Conservation (phyloP, 2,888 invertebrate species). For the Hesperia comma region DNA sequence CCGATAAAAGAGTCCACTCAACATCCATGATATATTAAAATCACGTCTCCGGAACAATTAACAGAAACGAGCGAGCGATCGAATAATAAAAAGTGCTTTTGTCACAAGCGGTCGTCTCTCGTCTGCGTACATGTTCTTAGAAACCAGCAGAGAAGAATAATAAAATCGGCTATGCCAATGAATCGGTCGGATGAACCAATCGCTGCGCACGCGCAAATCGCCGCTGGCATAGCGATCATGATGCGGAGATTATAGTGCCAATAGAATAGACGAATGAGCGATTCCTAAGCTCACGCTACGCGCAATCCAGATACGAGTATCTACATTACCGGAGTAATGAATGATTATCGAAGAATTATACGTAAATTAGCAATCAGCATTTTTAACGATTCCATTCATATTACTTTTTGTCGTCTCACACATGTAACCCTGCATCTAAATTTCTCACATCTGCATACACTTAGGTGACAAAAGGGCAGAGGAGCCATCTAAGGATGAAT, state of each 20-base stretch:
- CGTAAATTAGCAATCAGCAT: no score
- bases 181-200: conserved; percentile 64
- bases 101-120: conserved; percentile 66
- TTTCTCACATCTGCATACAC: no score
- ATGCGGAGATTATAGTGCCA: conserved; percentile 26
- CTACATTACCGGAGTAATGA: no score
- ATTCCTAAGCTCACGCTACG: conserved; percentile 28
- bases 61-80: conserved; percentile 77
- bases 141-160: conserved; percentile 46
- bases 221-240: conserved; percentile 39
- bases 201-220: conserved; percentile 51
- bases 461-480: no score
- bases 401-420: no score
- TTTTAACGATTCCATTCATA: no score
- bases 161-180: conserved; percentile 33
- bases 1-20: conserved; percentile 71
- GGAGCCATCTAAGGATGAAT: no score
- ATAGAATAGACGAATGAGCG: conserved; percentile 23
- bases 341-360: no score
- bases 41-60: conserved; percentile 80
- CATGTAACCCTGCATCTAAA: no score
- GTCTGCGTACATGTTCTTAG: conserved; percentile 61
- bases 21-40: conserved; percentile 82
- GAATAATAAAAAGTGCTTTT: conserved; percentile 80
- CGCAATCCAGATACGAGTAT: not conserved